phyloP scores from a whole-genome alignment of 1,140 invertebrate species.

The Pectinophora gossypiella region DNA sequence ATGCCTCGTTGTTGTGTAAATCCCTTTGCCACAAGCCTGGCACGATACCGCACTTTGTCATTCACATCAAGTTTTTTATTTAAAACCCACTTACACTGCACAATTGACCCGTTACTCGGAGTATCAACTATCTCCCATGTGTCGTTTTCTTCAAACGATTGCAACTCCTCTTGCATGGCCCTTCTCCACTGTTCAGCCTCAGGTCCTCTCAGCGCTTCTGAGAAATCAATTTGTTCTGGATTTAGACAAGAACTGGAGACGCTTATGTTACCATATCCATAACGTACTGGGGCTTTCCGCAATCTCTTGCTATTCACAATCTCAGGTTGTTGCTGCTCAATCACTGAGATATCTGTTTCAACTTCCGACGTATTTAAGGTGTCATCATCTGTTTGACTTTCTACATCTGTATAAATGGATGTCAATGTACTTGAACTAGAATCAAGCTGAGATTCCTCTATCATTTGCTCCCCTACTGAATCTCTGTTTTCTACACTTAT shows the following conservation, averaged over 20 bases:
- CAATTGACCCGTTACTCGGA: conserved; percentile 27
- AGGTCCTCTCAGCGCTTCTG: conserved; percentile 10
- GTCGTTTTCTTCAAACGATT: conserved; percentile 24
- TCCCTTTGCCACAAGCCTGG: conserved; percentile 5
- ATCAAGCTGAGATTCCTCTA: not conserved
- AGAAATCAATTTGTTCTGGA: not conserved
- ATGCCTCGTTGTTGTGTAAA: not conserved
- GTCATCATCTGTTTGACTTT: not conserved
- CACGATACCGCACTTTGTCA: too few relatives aligned
- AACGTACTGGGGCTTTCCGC: too few relatives aligned
- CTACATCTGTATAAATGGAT: not conserved
- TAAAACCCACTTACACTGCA: conserved; percentile 51
- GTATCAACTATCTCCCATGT: conserved; percentile 40
- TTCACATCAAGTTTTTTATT: too few relatives aligned
- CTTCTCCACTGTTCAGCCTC: conserved; percentile 6
- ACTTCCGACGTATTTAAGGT: not conserved
- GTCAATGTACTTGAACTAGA: not conserved
- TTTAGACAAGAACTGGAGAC: too few relatives aligned
- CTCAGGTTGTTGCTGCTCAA: too few relatives aligned
- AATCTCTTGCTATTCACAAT: too few relatives aligned
- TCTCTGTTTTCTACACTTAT: not conserved
- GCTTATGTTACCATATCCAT: not conserved
- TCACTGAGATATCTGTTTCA: too few relatives aligned
- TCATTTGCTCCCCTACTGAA: not conserved
- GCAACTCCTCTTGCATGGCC: conserved; percentile 18